Evolutionary conservation across 2,888 invertebrate species (phyloP), one percentile per base, ranked within the genome.

Genomic region (Blastobasis adustella): DNA sequence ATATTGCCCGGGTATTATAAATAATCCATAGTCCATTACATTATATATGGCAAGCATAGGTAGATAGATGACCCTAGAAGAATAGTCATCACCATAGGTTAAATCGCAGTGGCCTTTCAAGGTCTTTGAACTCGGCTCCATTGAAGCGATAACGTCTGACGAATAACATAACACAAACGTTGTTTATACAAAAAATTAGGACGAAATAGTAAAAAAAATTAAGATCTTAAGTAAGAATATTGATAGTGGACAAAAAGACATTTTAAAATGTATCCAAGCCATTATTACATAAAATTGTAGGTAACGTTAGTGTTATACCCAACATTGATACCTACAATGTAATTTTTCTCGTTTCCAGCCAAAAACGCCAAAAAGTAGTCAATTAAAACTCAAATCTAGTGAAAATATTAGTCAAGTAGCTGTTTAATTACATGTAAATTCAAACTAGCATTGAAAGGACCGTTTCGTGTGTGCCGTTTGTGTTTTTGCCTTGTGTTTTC

Each of bases 361-460:
- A 74, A 76, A 68, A 57, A 73, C 69, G 69, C 75, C 76, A 79
- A 76, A 76, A 63, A 56, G 60, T 66, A 67, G 66, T 69, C 67
- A 71, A 65, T 64, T 67, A 66, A 54, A 59, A 44, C 43, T 43
- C 40, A 41, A 37, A 47, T 10, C 10, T 37, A 43, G 9, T 43
- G n/a, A 6, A 5, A 43, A 48, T 54, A 43, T n/a, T 42, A 42
- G 42, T 42, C 42, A 42, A 42, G 42, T 42, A 9, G 10, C 42
- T 42, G 42, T 42, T 9, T 42, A 42, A 42, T 10, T 57, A 23
- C 2, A 23, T 23, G 23, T 23, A 23, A 23, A 23, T 23, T 23
- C 23, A 23, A 23, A 23, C 23, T 49, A 57, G 53, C 61, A 54
- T 56, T 51, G 57, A 53, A 61, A 63, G 54, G 57, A 58, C 59